A percentile compares a stretch with the other conserved stretches of the same genome.
phyloP scores from a whole-genome alignment of 2,888 invertebrate species.

The Eudasyphora cyanicolor region DNA sequence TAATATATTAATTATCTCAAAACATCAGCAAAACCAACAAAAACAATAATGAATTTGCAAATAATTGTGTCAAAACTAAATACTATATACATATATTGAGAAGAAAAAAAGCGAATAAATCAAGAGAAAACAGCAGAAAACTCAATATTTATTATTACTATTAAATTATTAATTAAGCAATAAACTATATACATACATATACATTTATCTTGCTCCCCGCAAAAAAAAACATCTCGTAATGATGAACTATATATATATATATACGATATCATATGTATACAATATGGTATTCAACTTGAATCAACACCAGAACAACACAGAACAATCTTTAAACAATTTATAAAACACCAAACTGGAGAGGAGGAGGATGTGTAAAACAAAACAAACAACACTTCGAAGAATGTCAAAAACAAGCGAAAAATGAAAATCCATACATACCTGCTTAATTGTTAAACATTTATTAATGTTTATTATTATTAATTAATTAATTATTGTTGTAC shows the following conservation, averaged over 20 bases:
- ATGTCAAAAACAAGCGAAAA: background rate
- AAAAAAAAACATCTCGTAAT: too few relatives aligned
- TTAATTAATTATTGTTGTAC: constrained; percentile 12
- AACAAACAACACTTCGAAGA: background rate
- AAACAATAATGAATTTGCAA: constrained; percentile 27
- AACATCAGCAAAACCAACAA: constrained; percentile 13
- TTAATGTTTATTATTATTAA: constrained; percentile 47
- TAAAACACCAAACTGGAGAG: constrained; percentile 14
- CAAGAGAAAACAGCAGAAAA: background rate
- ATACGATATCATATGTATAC: too few relatives aligned
- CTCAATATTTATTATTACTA: constrained; percentile 3
- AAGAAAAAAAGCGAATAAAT: background rate
- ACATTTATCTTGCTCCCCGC: background rate
- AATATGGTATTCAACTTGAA: too few relatives aligned
- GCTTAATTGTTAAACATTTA: constrained; percentile 58
- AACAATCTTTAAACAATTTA: constrained; percentile 28
- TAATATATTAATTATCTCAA: constrained; percentile 1
- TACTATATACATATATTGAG: background rate
- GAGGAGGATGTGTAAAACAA: background rate
- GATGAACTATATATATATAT: background rate
- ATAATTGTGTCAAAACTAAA: constrained; percentile 29
- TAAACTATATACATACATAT: background rate
- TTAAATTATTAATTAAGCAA: constrained; percentile 19
- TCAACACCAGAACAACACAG: background rate
- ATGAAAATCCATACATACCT: constrained; percentile 3